Conservation (phyloP, 2,797 vertebrate genomes). For the Pitangus sulphuratus region DNA sequence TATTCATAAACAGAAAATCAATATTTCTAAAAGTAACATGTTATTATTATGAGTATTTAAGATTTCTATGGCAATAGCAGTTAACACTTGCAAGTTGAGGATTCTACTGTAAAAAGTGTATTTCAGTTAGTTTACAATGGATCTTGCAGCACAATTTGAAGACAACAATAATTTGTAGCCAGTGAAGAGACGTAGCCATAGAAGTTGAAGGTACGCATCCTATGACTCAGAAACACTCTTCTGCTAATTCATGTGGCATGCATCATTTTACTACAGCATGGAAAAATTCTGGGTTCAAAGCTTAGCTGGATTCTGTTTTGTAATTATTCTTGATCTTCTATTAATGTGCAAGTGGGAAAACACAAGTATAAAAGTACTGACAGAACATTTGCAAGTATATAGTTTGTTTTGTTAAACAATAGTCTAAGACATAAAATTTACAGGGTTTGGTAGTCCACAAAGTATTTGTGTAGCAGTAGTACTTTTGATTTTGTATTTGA, state of each 20-base stretch:
- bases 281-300: neutral
- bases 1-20: neutral
- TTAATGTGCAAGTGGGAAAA: neutral
- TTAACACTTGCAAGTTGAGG: neutral
- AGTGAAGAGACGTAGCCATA: neutral
- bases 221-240: neutral
- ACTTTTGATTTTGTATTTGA: neutral
- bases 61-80: neutral
- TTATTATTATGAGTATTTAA: neutral
- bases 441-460: neutral
- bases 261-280: neutral
- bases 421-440: neutral
- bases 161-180: neutral
- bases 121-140: neutral
- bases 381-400: constrained; percentile 6
- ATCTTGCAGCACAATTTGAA: neutral
- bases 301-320: neutral
- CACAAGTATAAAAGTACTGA: neutral
- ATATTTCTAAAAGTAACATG: neutral
- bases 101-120: neutral
- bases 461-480: neutral
- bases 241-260: neutral
- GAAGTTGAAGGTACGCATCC: neutral
- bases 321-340: constrained; percentile 6
- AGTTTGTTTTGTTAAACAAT: neutral